Percentiles rank a stretch among this genome's conserved stretches.
These are phyloP conservation scores for Taenaris catops DNA, from an alignment of 2,888 invertebrate genomes.

Conservation along the genomic window DNA sequence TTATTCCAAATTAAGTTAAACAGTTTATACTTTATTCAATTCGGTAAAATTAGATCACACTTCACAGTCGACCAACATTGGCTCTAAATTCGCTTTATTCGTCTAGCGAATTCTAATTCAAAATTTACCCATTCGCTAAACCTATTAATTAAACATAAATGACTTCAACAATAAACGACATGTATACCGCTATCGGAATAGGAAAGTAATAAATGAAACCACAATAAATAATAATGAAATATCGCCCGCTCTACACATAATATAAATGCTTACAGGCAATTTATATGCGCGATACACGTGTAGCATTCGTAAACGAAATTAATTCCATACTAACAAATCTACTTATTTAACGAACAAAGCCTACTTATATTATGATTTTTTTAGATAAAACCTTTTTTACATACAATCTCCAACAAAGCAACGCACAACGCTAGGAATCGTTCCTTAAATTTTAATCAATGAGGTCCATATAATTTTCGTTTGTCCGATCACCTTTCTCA, in stretches of 20 bases:
- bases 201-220: constrained; percentile 12
- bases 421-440: constrained; percentile 57
- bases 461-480: constrained; percentile 52
- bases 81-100: constrained; percentile 2
- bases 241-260: constrained; percentile 10
- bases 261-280: constrained; percentile 19
- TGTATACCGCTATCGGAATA: constrained; percentile 10
- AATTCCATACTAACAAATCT: constrained; percentile 54
- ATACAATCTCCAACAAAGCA: constrained; percentile 65
- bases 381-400: constrained; percentile 32
- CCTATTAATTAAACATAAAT: constrained; percentile 13
- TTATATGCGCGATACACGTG: constrained; percentile 28
- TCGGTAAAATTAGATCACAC: constrained; percentile 16
- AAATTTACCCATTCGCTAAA: constrained; percentile 5
- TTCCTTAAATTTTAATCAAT: constrained; percentile 40
- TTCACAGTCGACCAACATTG: constrained; percentile 3
- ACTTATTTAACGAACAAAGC: constrained; percentile 60
- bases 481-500: constrained; percentile 70
- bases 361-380: constrained; percentile 46
- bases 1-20: no score
- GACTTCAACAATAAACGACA: no score
- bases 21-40: no score
- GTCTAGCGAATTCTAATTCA: constrained; percentile 6
- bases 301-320: constrained; percentile 32
- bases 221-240: constrained; percentile 16